Base-by-base conservation (phyloP, 2,113 vertebrate genomes). In the Tonatia bakeri region DNA sequence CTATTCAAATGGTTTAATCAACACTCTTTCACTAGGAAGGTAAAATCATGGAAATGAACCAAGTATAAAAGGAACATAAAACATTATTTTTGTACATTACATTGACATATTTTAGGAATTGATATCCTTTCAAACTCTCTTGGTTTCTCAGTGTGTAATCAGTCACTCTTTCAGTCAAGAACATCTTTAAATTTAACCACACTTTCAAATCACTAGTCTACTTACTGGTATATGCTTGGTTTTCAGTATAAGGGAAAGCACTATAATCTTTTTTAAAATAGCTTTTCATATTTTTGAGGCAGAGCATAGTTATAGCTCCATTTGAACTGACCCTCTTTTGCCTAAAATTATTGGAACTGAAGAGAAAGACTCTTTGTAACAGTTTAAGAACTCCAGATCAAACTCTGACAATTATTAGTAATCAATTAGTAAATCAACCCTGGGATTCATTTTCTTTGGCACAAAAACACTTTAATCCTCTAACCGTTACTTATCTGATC, bases 131-230 rank as follows among this genome's bases (percentile, higher is more conserved):
- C 50, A 84, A 38, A 72, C 36, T 24, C 26, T 77, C 45, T 65
- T 87, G 12, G 24, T 17, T 17, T 83, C 12, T 88, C 36, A 54
- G 20, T 33, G 31, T 90, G 26, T 73, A 45, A 54, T n/a, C 64
- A 90, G 36, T 94, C 7, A 36, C 19, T 5, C 13, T 52, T 73
- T 65, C 5, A 83, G 76, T 79, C 22, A 52, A 95, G 16, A 31
- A 70, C 52, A 43, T n/a, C 83, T 79, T 70, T 85, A 94, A 83
- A 76, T 89, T 14, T 61, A 93, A 83, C 24, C n/a, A 92, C 76
- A 86, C 4, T 84, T 92, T 72, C 5, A 67, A 81, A 67, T 87
- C 28, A 24, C 7, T n/a, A 73, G 22, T 81, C n/a, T 40, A 77
- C 17, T 88, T 83, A 69, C 7, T 95, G 59, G 13, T 76, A 54